Conservation (phyloP, 2,888 invertebrate species). For the Dynastes hyllus region DNA sequence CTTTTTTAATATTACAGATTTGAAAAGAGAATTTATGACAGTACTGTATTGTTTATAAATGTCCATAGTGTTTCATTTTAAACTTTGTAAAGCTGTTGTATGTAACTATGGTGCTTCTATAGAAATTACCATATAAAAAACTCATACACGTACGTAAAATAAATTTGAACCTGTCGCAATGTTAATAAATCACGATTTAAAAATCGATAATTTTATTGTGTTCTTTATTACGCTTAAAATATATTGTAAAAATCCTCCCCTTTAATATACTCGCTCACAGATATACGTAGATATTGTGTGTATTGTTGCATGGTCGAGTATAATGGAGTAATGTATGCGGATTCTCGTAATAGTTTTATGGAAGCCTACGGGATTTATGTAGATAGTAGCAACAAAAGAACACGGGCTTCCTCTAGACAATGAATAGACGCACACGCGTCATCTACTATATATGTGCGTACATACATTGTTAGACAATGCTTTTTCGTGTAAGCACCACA, state of each 20-base stretch:
- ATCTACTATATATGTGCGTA: constrained; percentile 46
- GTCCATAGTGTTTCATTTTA: no score
- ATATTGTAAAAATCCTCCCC: constrained; percentile 57
- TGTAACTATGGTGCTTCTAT: constrained; percentile 21
- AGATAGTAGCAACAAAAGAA: constrained; percentile 65
- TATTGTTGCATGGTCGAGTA: constrained; percentile 59
- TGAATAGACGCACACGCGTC: constrained; percentile 58
- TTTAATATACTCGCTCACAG: constrained; percentile 33
- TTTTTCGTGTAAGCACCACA: not conserved
- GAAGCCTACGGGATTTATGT: constrained; percentile 63
- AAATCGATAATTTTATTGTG: constrained; percentile 49
- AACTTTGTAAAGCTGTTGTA: constrained; percentile 34
- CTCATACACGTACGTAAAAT: constrained; percentile 30
- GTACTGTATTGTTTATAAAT: no score
- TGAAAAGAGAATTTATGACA: no score
- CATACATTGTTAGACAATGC: constrained; percentile 23
- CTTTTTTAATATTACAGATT: not conserved
- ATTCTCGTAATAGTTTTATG: constrained; percentile 64
- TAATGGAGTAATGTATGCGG: constrained; percentile 61
- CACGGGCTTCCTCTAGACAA: constrained; percentile 60
- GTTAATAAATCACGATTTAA: constrained; percentile 48
- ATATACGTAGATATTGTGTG: constrained; percentile 54
- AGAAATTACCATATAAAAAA: constrained; percentile 40
- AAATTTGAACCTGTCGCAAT: constrained; percentile 41
- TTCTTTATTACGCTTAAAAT: constrained; percentile 59